These are phyloP conservation scores for Coreoperca whiteheadi DNA, from an alignment of 2,113 vertebrate species.

Conservation along the genomic window DNA sequence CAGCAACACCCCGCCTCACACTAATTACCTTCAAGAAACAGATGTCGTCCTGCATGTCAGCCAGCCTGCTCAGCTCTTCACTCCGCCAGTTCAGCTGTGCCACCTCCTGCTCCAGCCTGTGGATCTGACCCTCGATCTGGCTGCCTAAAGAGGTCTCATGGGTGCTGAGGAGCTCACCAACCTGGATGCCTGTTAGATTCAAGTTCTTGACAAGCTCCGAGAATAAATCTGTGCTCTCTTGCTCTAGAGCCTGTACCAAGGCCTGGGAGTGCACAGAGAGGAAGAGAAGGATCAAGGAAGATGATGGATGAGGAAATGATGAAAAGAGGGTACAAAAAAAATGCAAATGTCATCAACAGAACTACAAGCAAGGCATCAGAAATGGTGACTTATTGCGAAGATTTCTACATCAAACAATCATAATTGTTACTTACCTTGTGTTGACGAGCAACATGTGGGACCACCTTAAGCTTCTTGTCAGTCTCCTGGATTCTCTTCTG, in stretches of 20 bases:
- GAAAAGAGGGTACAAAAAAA: neutral
- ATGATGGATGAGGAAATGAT: neutral
- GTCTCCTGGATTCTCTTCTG: constrained; percentile 72
- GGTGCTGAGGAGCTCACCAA: constrained; percentile 68
- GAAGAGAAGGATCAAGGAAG: neutral
- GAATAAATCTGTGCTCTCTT: constrained; percentile 72
- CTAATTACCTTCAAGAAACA: constrained; percentile 78
- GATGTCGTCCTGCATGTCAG: constrained; percentile 71
- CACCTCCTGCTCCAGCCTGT: constrained; percentile 78
- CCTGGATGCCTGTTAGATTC: constrained; percentile 64
- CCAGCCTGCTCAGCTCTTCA: constrained; percentile 74
- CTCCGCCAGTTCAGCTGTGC: constrained; percentile 66
- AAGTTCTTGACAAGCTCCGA: constrained; percentile 64
- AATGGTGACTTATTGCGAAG: neutral
- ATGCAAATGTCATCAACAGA: neutral
- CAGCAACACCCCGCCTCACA: neutral
- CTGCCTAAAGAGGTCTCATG: constrained; percentile 68
- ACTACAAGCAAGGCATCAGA: neutral
- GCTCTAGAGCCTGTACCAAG: constrained; percentile 73
- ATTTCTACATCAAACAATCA: neutral
- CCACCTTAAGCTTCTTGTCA: constrained; percentile 65
- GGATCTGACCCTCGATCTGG: constrained; percentile 62
- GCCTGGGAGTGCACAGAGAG: constrained; percentile 51
- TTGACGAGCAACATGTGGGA: constrained; percentile 72
- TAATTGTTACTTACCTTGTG: constrained; percentile 68